A percentile compares a stretch with the other conserved stretches of the same genome.
These are phyloP conservation scores for Agrotis ipsilon DNA, from an alignment of 2,888 invertebrate genomes.

Conservation along the genomic window DNA sequence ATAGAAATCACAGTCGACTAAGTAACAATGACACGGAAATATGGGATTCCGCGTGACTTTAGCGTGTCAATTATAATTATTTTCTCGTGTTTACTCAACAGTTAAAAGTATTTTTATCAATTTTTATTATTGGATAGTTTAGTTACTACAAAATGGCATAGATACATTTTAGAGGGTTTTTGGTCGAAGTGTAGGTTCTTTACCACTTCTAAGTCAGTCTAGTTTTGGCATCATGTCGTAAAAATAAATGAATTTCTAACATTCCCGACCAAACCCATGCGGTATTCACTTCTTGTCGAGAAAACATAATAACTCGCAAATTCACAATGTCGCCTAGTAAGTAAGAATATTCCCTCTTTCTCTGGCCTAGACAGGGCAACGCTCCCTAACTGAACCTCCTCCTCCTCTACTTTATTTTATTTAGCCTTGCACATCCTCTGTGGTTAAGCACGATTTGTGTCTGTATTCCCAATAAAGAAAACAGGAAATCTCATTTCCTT, in stretches of 20 bases:
- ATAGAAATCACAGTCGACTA: slow-evolving; percentile 28
- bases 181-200: neutral
- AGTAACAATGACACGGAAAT: slow-evolving; percentile 38
- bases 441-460: slow-evolving; percentile 21
- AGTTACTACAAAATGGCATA: neutral
- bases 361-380: slow-evolving; percentile 21
- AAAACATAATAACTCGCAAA: neutral
- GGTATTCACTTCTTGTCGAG: neutral
- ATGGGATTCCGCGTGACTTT: slow-evolving; percentile 23
- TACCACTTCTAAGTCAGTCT: neutral
- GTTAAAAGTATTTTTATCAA: neutral
- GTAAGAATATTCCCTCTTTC: neutral
- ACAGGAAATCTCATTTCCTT: slow-evolving; percentile 55
- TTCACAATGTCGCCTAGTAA: neutral
- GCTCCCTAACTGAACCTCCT: slow-evolving; percentile 18
- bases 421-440: slow-evolving; percentile 23
- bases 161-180: neutral
- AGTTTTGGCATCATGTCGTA: too few species aligned
- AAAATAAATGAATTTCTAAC: neutral
- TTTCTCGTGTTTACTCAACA: slow-evolving; percentile 3
- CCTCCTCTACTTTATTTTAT: slow-evolving; percentile 18
- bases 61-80: slow-evolving; percentile 25
- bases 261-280: neutral
- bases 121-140: slow-evolving; percentile 3
- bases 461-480: slow-evolving; percentile 36